These are phyloP conservation scores for Serinus canaria DNA, from an alignment of 2,113 vertebrate species.

Conservation along the genomic window DNA sequence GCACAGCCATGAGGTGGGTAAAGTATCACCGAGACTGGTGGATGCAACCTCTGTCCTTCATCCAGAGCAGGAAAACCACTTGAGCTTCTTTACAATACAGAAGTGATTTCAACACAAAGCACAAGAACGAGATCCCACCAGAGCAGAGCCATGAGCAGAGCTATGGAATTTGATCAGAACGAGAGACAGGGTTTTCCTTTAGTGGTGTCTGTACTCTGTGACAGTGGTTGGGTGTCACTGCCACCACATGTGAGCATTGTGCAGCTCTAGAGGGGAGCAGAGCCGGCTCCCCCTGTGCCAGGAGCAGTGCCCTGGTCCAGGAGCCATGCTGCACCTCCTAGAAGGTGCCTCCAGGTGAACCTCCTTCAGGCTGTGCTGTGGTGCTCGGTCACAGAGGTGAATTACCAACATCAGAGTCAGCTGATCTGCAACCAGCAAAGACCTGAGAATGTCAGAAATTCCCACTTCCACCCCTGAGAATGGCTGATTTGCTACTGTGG, in stretches of 20 bases:
- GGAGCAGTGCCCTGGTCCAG: neutral
- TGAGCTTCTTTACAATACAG: neutral
- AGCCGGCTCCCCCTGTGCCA: neutral
- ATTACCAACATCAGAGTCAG: neutral
- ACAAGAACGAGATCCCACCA: rapidly evolving
- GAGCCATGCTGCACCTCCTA: neutral
- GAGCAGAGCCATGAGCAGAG: neutral
- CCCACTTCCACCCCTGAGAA: neutral
- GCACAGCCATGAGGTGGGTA: neutral
- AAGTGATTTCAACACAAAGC: neutral
- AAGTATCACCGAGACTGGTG: neutral
- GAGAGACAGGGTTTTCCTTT: neutral
- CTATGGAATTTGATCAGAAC: neutral
- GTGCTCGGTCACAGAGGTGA: rapidly evolving
- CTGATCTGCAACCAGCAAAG: neutral
- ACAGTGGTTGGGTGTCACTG: neutral
- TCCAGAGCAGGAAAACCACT: neutral
- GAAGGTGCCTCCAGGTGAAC: neutral
- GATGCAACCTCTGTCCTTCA: neutral
- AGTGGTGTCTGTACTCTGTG: neutral
- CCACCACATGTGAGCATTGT: neutral
- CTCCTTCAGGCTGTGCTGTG: neutral
- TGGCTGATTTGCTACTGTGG: neutral
- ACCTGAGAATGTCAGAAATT: neutral
- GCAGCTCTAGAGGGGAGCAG: neutral